phyloP scores from a whole-genome alignment of 1,140 invertebrate species.

The Sycophila sp. region DNA sequence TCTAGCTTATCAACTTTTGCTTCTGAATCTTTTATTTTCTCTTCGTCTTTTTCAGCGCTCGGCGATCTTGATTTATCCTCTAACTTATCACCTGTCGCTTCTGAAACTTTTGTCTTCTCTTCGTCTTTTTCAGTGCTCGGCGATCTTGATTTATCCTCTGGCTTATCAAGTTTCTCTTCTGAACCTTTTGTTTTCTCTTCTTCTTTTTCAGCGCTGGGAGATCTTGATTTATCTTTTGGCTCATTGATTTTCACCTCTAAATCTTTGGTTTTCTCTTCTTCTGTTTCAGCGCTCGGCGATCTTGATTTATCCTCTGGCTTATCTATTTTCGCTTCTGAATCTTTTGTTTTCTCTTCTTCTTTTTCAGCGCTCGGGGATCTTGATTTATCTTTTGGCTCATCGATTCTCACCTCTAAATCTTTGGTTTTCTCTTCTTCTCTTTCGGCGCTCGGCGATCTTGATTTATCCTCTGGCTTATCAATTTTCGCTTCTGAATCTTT shows the following conservation, averaged over 20 bases:
- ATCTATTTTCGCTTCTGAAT: neutral
- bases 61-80: no score
- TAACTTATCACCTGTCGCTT: neutral
- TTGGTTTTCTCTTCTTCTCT: conserved; percentile 18
- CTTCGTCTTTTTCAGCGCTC: no score
- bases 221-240: neutral
- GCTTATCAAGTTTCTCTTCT: no score
- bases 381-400: neutral
- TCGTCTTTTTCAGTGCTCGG: conserved; percentile 19
- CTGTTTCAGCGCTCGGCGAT: neutral
- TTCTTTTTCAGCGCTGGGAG: conserved; percentile 2
- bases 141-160: conserved; percentile 20
- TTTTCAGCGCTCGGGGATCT: conserved; percentile 23
- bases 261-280: neutral
- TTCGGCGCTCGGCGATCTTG: conserved; percentile 34
- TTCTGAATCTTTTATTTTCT: no score
- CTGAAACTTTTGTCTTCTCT: neutral
- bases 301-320: neutral
- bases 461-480: conserved; percentile 18
- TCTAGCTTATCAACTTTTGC: no score
- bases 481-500: neutral
- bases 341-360: conserved; percentile 23
- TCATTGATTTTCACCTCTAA: no score
- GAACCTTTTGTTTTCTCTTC: no score
- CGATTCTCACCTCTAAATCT: neutral